These are phyloP conservation scores for Malurus splendens DNA, from an alignment of 2,797 vertebrate genomes.

Conservation along the genomic window DNA sequence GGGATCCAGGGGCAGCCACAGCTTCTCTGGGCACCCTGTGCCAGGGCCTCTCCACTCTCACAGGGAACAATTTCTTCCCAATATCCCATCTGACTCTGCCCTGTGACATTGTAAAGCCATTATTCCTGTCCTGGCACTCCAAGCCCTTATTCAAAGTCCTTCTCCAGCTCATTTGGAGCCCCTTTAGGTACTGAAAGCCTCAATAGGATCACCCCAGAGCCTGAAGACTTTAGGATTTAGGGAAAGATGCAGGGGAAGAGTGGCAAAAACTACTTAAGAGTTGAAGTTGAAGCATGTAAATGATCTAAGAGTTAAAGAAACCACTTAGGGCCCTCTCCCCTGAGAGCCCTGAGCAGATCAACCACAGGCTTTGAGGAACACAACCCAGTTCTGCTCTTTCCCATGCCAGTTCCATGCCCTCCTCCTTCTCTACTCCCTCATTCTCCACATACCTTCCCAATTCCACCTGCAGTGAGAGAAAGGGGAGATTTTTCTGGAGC, in stretches of 20 bases:
- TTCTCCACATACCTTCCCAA: accelerated
- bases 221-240: not conserved
- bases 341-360: not conserved
- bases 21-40: accelerated
- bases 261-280: not conserved
- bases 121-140: not conserved
- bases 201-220: not conserved
- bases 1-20: not conserved
- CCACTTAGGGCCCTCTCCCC: too few species aligned
- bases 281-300: not conserved
- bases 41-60: accelerated
- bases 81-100: not conserved
- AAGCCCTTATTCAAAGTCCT: not conserved
- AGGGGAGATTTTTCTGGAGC: not conserved
- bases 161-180: not conserved
- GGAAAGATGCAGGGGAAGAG: not conserved
- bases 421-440: not conserved
- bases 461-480: not conserved
- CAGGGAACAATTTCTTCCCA: not conserved
- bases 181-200: not conserved
- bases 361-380: not conserved
- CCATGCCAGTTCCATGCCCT: not conserved
- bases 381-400: not conserved
- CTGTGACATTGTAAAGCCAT: not conserved
- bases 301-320: too few species aligned